Evolutionary conservation across 2,113 vertebrate species (phyloP), one percentile per base, ranked within the genome.

Genomic region (Machaerirhynchus nigripectus): DNA sequence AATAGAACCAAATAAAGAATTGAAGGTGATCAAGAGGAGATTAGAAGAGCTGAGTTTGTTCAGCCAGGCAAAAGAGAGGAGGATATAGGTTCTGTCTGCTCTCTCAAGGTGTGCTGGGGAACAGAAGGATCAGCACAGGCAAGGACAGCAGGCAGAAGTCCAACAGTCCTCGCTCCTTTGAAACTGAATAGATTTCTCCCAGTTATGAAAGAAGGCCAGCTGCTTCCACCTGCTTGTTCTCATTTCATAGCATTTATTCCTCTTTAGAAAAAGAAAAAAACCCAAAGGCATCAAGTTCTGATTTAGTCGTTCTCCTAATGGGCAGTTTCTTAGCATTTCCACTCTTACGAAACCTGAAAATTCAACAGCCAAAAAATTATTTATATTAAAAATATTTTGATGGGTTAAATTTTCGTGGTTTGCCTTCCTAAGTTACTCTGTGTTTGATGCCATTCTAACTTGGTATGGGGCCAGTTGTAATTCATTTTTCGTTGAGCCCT

Each of bases 121-220:
- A 18, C 6, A 2, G 61, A 59, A 49, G 20, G 28, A 67, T n/a
- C 15, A 59, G 44, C 26, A 46, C 0, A 0, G 8, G 27, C 21
- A 76, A 46, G 68, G n/a, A 42, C 17, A 80, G 57, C 1, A 2
- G 23, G 33, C 26, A 76, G 23, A 76, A 79, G 17, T 50, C 8
- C 17, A 40, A 35, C 6, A 79, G 46, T 12, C 33, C 37, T 70
- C 4, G 3, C 10, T 75, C 11, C 33, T 75, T 46, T 61, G 52
- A 78, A 95, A 50, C 3, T 0, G 28, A 78, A 49, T 27, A 50
- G 2, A 47, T 74, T 65, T 89, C n/a, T 69, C 28, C 16, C 9
- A 87, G 1, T 16, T 21, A 12, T 52, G 20, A 69, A 24, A 80
- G 30, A 56, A 56, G 15, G 6, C 15, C 53, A 61, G 10, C 24